Evolutionary conservation across 1,140 invertebrate species (phyloP).

Genomic region (Theocolax elegans): DNA sequence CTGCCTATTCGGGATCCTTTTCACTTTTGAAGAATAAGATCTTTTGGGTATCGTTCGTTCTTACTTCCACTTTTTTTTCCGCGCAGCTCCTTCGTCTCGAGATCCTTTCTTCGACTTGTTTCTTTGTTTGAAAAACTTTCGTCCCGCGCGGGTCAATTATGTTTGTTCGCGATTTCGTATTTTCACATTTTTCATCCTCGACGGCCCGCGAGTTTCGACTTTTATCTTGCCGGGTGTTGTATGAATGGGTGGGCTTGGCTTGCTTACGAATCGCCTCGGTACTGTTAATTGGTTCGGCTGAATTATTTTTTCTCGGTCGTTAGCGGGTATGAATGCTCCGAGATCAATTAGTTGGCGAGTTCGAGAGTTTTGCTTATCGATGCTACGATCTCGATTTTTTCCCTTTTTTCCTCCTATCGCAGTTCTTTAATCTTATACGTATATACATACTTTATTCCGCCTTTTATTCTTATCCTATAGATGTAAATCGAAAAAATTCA

Average conservation of each 20-base stretch:
- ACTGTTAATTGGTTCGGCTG: slow-evolving; percentile 28
- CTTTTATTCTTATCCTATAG: neutral
- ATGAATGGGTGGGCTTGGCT: slow-evolving; percentile 7
- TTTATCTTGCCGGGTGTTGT: neutral
- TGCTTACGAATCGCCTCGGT: neutral
- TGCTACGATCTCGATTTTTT: slow-evolving; percentile 2
- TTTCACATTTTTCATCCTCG: slow-evolving; percentile 15
- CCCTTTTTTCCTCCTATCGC: neutral
- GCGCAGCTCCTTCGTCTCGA: slow-evolving; percentile 35
- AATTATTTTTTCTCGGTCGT: slow-evolving; percentile 35
- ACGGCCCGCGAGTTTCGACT: neutral
- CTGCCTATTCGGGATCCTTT: slow-evolving; percentile 11
- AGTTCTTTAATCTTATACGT: too few relatives aligned
- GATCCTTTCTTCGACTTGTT: slow-evolving; percentile 36
- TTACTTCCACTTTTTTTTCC: slow-evolving; percentile 19
- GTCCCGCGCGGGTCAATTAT: slow-evolving; percentile 29
- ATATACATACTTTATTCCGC: neutral
- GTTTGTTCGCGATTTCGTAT: slow-evolving; percentile 34
- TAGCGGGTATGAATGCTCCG: slow-evolving; percentile 22
- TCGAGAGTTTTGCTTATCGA: slow-evolving; percentile 26
- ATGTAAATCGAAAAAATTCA: neutral
- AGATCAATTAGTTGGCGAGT: slow-evolving; percentile 22
- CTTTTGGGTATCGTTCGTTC: slow-evolving; percentile 16
- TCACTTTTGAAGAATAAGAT: slow-evolving; percentile 40
- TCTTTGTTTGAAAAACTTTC: slow-evolving; percentile 38